These are phyloP conservation scores for Germaria angustata DNA, from an alignment of 2,888 invertebrate species.

Conservation along the genomic window DNA sequence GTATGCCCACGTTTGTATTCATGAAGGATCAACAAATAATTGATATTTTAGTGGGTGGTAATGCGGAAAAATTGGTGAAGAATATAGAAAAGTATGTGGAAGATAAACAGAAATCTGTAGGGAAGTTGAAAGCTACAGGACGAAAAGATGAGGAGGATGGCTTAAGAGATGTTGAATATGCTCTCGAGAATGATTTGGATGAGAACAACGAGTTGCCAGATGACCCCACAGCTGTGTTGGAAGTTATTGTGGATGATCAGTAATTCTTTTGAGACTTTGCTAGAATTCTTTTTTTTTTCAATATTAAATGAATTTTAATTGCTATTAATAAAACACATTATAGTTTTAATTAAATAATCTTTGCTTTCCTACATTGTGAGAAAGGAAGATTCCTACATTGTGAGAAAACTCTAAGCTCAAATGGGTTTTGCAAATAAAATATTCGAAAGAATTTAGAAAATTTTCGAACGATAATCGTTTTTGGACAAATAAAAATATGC, in stretches of 20 bases:
- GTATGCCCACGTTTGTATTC: constrained; percentile 95
- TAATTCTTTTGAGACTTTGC: neutral
- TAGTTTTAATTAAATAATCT: no score
- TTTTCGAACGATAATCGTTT: no score
- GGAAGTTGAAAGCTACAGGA: neutral
- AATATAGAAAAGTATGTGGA: constrained; percentile 82
- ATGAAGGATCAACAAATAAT: constrained; percentile 86
- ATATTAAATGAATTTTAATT: neutral
- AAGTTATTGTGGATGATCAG: constrained; percentile 6
- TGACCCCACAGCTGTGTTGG: neutral
- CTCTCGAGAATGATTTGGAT: neutral
- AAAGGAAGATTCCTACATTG: no score
- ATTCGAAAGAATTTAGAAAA: no score
- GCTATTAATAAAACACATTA: no score
- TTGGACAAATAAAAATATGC: no score
- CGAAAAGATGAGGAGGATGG: neutral
- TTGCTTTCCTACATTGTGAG: no score
- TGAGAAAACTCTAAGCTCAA: no score
- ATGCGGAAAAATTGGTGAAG: constrained; percentile 85
- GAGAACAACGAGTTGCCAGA: neutral
- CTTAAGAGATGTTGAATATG: neutral
- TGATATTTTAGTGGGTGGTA: constrained; percentile 89
- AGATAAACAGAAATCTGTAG: neutral
- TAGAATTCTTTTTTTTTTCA: neutral
- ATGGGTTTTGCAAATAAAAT: no score